Evolutionary conservation across 2,113 vertebrate genomes (phyloP).

Genomic region (Mastomys coucha): DNA sequence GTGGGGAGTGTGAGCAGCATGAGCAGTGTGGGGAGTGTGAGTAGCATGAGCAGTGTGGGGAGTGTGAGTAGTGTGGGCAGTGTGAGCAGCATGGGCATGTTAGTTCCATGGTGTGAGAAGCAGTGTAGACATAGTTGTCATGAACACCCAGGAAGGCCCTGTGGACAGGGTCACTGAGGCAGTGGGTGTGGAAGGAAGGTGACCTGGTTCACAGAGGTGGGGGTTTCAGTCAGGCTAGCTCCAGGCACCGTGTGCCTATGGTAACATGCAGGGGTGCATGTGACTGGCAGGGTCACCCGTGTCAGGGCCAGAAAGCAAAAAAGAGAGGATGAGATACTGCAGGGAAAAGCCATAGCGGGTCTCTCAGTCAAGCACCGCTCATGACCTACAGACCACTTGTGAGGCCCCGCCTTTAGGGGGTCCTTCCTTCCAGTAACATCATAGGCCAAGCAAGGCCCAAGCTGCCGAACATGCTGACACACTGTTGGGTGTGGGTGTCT

Average conservation of each 20-base stretch:
- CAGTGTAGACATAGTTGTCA: fast-evolving
- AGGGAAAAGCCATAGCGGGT: neutral
- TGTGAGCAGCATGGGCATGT: neutral
- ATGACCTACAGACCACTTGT: no score
- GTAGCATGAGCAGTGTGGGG: no score
- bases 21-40: no score
- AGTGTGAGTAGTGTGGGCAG: no score
- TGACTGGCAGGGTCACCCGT: no score
- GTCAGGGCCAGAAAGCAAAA: neutral
- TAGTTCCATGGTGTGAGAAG: fast-evolving
- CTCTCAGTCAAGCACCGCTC: neutral
- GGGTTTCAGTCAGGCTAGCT: neutral
- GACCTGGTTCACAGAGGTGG: neutral
- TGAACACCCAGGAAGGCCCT: fast-evolving
- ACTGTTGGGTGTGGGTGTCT: neutral
- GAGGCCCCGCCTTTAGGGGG: neutral
- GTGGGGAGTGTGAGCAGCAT: no score
- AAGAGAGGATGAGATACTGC: neutral
- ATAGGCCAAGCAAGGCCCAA: no score
- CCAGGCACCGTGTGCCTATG: fast-evolving
- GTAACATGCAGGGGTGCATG: neutral
- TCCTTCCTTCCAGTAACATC: no score
- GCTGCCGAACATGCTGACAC: neutral
- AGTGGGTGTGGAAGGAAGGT: neutral
- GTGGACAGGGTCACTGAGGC: fast-evolving